Conservation (phyloP, 35 echinoderm and acorn worm genomes). For the Anneissia japonica region DNA sequence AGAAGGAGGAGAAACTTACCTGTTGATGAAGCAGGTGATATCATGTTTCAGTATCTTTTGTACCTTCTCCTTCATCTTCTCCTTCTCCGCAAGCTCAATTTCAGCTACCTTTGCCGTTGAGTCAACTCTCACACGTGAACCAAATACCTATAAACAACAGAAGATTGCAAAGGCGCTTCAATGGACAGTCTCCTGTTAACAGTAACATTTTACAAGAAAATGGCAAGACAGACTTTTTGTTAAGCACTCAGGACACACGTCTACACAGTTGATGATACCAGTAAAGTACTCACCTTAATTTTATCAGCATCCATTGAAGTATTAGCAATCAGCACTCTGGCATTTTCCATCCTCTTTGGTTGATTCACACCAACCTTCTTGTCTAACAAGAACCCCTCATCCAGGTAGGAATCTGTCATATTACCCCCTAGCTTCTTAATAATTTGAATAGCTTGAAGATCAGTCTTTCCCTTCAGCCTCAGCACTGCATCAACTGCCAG, state of each 20-base stretch:
- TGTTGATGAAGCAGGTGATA: constrained; percentile 95
- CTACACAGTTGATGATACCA: no score
- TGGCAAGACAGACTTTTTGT: no score
- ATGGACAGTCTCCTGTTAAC: no score
- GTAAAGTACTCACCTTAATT: constrained; percentile 66
- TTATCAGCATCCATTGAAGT: constrained; percentile 98
- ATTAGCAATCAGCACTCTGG: constrained; percentile 76
- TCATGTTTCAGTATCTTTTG: constrained; percentile 87
- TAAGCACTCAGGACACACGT: no score
- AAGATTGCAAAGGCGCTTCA: neutral
- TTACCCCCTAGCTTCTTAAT: constrained; percentile 92
- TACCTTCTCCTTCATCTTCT: constrained; percentile 93
- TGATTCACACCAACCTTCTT: constrained; percentile 87
- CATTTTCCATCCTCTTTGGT: constrained; percentile 91
- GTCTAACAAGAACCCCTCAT: constrained; percentile 83
- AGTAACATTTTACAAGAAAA: no score
- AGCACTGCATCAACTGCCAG: constrained; percentile 82
- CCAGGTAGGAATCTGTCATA: constrained; percentile 85
- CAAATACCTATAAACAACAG: constrained; percentile 66
- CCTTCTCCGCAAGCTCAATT: constrained; percentile 86
- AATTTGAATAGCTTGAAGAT: constrained; percentile 90
- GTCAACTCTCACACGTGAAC: constrained; percentile 73
- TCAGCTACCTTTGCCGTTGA: constrained; percentile 85
- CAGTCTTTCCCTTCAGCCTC: constrained; percentile 76
- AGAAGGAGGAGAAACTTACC: no score